Evolutionary conservation across 2,888 invertebrate genomes (phyloP), one percentile per base, ranked within the genome.

Genomic region (Fabriciana adippe): DNA sequence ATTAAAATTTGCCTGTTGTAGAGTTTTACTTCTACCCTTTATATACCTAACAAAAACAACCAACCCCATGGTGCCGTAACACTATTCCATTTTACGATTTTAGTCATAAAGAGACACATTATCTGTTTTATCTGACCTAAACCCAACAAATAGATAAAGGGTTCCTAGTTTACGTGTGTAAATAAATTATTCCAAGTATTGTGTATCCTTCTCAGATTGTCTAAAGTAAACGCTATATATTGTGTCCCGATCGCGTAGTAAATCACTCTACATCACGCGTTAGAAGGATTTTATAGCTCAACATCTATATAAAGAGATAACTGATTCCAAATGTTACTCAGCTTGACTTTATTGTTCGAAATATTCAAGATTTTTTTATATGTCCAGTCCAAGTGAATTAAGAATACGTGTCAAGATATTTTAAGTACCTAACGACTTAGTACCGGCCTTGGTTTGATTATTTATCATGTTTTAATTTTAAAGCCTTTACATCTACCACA

Each of bases 131-230:
- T 90, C 88, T 84, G 82, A 84, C 83, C 87, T 86, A 82, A 89
- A 84, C 82, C 82, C 79, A 84, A 89, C 88, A 90, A 89, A 87
- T 85, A 88, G 87, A 91, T 92, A 92, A 90, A 90, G 85, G 85
- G 84, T 81, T 79, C 78, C 81, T 79, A 83, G 85, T 89, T 86
- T 85, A 84, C 83, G 83, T 81, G 82, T 86, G 86, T 90, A 90
- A 89, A 92, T 92, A 91, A 89, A 91, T 90, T 90, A 90, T 87
- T 80, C 81, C 69, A 77, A 77, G 81, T 83, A 87, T 88, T 90
- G 88, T 88, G 77, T 74, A 74, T 75, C 79, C 79, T 73, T 78
- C 78, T 81, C 72, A 81, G 85, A 83, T 86, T 83, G 88, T 89
- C 85, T 87, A 88, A 85, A 84, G 88, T 83, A 89, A 89, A 89